phyloP scores from a whole-genome alignment of 1,140 invertebrate genomes.

The Cecropterus lyciades region DNA sequence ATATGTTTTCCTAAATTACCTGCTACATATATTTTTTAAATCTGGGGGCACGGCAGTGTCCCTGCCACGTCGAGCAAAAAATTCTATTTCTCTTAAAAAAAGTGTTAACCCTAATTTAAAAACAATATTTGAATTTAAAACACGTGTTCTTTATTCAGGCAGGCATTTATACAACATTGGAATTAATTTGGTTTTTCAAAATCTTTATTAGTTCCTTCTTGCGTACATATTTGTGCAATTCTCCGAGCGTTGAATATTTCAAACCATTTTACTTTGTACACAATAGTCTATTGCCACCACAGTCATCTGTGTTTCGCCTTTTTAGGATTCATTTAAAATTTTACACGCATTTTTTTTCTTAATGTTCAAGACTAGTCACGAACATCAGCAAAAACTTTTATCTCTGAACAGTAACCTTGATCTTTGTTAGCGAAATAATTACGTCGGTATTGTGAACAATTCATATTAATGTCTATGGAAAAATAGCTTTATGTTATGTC shows the following conservation, averaged over 20 bases:
- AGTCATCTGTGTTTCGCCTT: conserved; percentile 46
- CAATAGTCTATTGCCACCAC: conserved; percentile 7
- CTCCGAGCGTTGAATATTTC: background rate
- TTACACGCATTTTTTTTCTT: conserved; percentile 70
- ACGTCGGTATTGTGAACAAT: conserved; percentile 56
- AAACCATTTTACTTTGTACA: conserved; percentile 10
- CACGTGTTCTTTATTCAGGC: conserved; percentile 28
- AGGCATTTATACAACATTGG: no score
- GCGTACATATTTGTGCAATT: no score
- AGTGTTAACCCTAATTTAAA: no score
- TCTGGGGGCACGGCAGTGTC: no score
- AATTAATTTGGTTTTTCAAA: no score
- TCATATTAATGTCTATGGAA: conserved; percentile 43
- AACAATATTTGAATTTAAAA: conserved; percentile 2
- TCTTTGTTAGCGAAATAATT: conserved; percentile 76
- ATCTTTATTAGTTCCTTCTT: no score
- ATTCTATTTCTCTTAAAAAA: no score
- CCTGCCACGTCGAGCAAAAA: no score
- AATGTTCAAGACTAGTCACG: conserved; percentile 72
- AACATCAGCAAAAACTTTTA: conserved; percentile 75
- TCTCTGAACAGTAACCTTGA: conserved; percentile 70
- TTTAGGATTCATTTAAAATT: conserved; percentile 74
- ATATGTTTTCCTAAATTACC: no score
- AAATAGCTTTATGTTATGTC: conserved; percentile 6
- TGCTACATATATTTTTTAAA: no score